phyloP scores from a whole-genome alignment of 2,888 invertebrate genomes.

The Drosophila mettleri region DNA sequence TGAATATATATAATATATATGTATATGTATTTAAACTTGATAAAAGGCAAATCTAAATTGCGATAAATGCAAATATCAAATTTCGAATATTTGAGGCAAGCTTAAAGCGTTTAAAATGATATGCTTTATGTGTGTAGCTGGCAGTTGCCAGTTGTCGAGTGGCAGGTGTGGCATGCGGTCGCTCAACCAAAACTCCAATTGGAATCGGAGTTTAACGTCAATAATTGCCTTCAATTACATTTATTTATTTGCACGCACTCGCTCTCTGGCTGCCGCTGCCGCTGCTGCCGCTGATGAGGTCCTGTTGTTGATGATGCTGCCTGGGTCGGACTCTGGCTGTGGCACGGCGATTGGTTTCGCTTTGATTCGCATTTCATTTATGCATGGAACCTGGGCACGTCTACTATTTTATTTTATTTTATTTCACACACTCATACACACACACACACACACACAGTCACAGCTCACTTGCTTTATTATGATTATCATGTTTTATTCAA shows the following conservation, averaged over 20 bases:
- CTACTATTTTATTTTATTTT: conserved; percentile 72
- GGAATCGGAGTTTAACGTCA: conserved; percentile 72
- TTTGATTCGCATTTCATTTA: conserved; percentile 79
- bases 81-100: conserved; percentile 44
- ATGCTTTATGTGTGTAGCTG: conserved; percentile 26
- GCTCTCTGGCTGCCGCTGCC: conserved; percentile 15
- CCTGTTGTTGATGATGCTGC: conserved; percentile 23
- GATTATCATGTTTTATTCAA: conserved; percentile 82
- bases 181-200: conserved; percentile 51
- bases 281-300: conserved; percentile 20
- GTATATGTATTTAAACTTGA: not conserved
- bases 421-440: conserved; percentile 26
- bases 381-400: conserved; percentile 58
- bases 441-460: not conserved
- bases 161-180: conserved; percentile 24
- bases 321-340: conserved; percentile 31
- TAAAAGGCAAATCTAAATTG: conserved; percentile 22
- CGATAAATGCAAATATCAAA: conserved; percentile 55
- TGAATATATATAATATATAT: not conserved
- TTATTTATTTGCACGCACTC: conserved; percentile 75
- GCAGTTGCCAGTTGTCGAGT: conserved; percentile 12
- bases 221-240: conserved; percentile 81
- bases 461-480: conserved; percentile 62
- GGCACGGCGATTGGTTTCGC: conserved; percentile 76
- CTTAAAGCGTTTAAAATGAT: conserved; percentile 53